Conservation (phyloP, 2,113 vertebrate species). For the Nannobrachium achirus region DNA sequence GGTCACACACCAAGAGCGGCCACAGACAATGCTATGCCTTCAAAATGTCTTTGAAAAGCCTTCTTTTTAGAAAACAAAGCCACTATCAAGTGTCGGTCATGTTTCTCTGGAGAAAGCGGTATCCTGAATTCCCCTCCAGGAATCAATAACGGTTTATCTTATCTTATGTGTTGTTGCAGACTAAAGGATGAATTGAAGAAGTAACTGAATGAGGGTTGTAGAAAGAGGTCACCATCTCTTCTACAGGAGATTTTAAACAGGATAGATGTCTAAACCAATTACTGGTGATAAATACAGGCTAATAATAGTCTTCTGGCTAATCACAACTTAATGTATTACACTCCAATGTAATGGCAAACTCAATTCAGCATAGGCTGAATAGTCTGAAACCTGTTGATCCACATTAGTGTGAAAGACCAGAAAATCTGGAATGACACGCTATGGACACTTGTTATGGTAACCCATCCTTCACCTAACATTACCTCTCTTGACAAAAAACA, state of each 20-base stretch:
- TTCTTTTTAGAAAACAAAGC: background rate
- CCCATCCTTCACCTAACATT: no score
- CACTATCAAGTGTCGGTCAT: background rate
- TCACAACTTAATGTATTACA: no score
- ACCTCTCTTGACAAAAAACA: no score
- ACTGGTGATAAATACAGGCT: conserved; percentile 66
- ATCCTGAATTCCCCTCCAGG: background rate
- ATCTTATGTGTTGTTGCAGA: background rate
- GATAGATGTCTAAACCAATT: conserved; percentile 64
- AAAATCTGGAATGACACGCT: no score
- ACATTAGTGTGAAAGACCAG: background rate
- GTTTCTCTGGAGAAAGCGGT: background rate
- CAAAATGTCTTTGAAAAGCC: background rate
- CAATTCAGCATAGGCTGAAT: background rate
- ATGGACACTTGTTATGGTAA: no score
- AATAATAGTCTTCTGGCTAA: conserved; percentile 54
- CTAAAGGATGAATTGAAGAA: background rate
- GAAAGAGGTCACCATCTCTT: conserved; percentile 9
- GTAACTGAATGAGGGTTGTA: background rate
- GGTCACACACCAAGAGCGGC: background rate
- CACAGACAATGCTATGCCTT: background rate
- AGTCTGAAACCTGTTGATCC: no score
- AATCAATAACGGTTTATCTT: background rate
- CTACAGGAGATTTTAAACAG: conserved; percentile 25
- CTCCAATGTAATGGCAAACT: background rate